Base-by-base conservation (phyloP, 1,140 invertebrate species). In the Araneus ventricosus region DNA sequence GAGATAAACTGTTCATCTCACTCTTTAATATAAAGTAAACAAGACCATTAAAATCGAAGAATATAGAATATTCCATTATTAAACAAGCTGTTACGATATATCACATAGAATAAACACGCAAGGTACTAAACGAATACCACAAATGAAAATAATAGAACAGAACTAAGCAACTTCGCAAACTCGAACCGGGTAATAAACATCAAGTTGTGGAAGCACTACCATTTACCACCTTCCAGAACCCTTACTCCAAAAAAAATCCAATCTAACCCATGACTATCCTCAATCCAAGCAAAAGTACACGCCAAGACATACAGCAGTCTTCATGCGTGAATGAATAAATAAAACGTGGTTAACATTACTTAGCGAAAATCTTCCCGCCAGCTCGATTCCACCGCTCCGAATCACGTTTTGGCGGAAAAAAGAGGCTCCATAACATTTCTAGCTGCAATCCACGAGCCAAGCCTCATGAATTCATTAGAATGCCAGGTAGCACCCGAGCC, bases 381-480 rank as follows among this genome's bases (percentile, higher is more conserved):
- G 14, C 27, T 10, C 17, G 30, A 75, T 20, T 20, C 6, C 17
- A n/a, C 3, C 17, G 67, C 67, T 30, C 10, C 2, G 34, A 75
- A 75, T 75, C 70, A 75, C 70, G 70, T 75, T 75, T 37, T 30
- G 4, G 45, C 10, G 10, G 17, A 52, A 52, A 45, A 52, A 75
- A 75, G 34, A 75, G 70, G 20, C 17, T 14, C 20, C 70, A 75
- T 75, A 75, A 75, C 70, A 75, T 75, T 75, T 37, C 70, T n/a
- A 14, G 24, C 27, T 30, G 10, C 63, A 70, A 34, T 61, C 59
- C 59, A 7, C 27, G 63, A 5, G 24, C 24, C n/a, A 67, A 30
- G 63, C 2, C 70, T 75, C n/a, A 57, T 41, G 45, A n/a, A 52
- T 86, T 59, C 84, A 86, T 86, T 86, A 86, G 84, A 86, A 86